Percentiles rank a stretch among this genome's conserved stretches.
Conservation (phyloP, 2,888 invertebrate genomes). For the Helicoverpa assulta region DNA sequence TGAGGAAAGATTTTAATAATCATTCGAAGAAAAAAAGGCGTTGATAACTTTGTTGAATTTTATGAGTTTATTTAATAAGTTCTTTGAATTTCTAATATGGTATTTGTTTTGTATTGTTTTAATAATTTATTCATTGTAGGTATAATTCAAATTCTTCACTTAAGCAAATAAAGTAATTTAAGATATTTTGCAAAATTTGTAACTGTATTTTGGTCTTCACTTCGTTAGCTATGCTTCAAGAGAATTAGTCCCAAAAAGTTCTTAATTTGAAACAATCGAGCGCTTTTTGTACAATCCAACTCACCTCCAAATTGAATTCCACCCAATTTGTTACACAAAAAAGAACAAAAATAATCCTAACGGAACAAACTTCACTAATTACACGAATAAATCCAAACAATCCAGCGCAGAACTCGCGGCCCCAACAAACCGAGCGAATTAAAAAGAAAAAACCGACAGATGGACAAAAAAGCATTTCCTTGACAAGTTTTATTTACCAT, state of each 20-base stretch:
- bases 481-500: slow-evolving; percentile 90
- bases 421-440: slow-evolving; percentile 84
- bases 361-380: slow-evolving; percentile 89
- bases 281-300: slow-evolving; percentile 74
- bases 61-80: slow-evolving; percentile 13
- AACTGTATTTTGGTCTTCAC: slow-evolving; percentile 23
- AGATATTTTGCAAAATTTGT: slow-evolving; percentile 2
- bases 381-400: slow-evolving; percentile 89
- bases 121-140: neutral
- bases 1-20: slow-evolving; percentile 55
- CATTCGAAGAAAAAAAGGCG: slow-evolving; percentile 43
- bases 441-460: slow-evolving; percentile 85
- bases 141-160: neutral
- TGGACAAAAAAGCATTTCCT: slow-evolving; percentile 87
- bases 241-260: slow-evolving; percentile 62
- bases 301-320: slow-evolving; percentile 80
- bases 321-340: slow-evolving; percentile 82
- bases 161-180: slow-evolving; percentile 4
- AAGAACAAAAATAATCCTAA: slow-evolving; percentile 86
- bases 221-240: slow-evolving; percentile 39
- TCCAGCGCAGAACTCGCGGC: slow-evolving; percentile 77
- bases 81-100: slow-evolving; percentile 10
- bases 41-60: slow-evolving; percentile 24
- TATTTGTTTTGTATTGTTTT: neutral
- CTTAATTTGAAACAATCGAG: slow-evolving; percentile 69